phyloP scores from a whole-genome alignment of 2,888 invertebrate genomes.

The Zeuzera pyrina region DNA sequence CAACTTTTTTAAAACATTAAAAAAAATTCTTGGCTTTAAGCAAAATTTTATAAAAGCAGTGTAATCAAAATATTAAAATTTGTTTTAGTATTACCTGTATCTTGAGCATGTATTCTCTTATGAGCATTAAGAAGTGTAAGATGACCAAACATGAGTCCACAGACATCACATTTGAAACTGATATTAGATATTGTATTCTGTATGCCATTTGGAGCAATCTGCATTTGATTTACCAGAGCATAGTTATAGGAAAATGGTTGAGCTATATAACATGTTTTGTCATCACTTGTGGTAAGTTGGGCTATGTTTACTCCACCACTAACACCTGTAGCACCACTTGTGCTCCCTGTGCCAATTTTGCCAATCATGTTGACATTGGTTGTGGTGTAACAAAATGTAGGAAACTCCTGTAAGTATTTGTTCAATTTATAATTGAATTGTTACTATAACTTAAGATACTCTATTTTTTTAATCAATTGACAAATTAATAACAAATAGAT shows the following conservation, averaged over 20 bases:
- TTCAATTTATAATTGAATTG: too few species aligned
- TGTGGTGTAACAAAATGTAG: constrained; percentile 80
- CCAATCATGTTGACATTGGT: constrained; percentile 79
- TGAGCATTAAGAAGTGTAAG: constrained; percentile 87
- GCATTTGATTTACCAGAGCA: constrained; percentile 90
- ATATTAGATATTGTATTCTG: constrained; percentile 85
- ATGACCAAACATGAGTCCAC: constrained; percentile 89
- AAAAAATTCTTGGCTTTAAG: background rate
- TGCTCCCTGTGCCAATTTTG: constrained; percentile 66
- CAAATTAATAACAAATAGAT: background rate
- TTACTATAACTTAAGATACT: too few species aligned
- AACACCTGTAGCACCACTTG: constrained; percentile 50
- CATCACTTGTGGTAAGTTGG: constrained; percentile 75
- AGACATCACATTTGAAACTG: constrained; percentile 91
- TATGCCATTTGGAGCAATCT: constrained; percentile 78
- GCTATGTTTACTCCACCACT: constrained; percentile 78
- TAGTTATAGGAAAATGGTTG: constrained; percentile 87
- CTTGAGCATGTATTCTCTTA: constrained; percentile 84
- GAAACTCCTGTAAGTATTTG: constrained; percentile 74
- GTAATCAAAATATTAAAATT: background rate
- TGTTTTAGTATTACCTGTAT: constrained; percentile 46
- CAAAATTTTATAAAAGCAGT: background rate
- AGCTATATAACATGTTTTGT: constrained; percentile 82
- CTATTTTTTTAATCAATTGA: background rate
- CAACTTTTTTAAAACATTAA: background rate